Percentiles rank a stretch among this genome's conserved stretches.
phyloP scores from a whole-genome alignment of 2,888 invertebrate species.

The Caenorhabditis auriculariae region DNA sequence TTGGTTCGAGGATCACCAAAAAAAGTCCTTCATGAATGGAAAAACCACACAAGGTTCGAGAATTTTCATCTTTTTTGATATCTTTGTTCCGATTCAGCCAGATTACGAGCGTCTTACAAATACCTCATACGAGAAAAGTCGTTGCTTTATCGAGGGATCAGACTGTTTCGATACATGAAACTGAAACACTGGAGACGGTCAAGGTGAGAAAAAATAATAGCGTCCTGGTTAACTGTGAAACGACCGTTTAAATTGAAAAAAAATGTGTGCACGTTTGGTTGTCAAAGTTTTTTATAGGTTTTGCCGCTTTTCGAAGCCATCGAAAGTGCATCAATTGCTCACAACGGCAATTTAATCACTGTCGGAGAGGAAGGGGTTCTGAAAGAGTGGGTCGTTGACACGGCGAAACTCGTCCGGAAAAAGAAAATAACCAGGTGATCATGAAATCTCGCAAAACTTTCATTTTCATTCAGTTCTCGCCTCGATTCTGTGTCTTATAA shows the following conservation, averaged over 20 bases:
- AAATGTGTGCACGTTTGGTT: neutral
- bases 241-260: neutral
- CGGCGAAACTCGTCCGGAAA: constrained; percentile 24
- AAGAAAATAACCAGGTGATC: constrained; percentile 28
- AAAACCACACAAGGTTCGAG: constrained; percentile 37
- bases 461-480: constrained; percentile 14
- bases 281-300: constrained; percentile 9
- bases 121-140: constrained; percentile 23
- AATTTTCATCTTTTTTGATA: neutral
- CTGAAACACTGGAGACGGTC: constrained; percentile 34
- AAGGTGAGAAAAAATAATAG: constrained; percentile 13
- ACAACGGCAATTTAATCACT: constrained; percentile 44
- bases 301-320: constrained; percentile 50
- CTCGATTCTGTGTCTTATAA: constrained; percentile 45
- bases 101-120: constrained; percentile 30
- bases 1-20: constrained; percentile 30
- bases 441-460: constrained; percentile 1
- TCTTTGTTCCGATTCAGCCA: constrained; percentile 20
- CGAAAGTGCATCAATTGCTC: constrained; percentile 36
- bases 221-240: neutral
- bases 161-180: constrained; percentile 49
- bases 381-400: constrained; percentile 47
- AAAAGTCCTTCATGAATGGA: constrained; percentile 38
- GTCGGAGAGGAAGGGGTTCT: constrained; percentile 55
- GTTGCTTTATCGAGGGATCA: constrained; percentile 50